A percentile compares a stretch with the other conserved stretches of the same genome.
Evolutionary conservation across 2,888 invertebrate species (phyloP).

Genomic region (Xestia rhomboidea): DNA sequence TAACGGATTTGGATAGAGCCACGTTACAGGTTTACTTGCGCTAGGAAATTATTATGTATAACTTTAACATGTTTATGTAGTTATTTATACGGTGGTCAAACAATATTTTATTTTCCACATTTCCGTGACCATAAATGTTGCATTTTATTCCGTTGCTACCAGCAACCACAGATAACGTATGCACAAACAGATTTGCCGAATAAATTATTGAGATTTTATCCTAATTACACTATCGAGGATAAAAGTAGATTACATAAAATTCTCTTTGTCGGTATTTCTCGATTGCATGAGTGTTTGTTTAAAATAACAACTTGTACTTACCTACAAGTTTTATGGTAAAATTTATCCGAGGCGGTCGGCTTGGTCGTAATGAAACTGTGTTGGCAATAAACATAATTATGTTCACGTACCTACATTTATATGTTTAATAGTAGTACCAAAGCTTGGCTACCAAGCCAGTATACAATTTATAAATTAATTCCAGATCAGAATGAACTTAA

Average conservation of each 20-base stretch:
- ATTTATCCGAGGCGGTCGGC: background rate
- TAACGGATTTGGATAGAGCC: background rate
- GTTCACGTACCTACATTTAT: background rate
- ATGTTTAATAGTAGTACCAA: no score
- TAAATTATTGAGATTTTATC: conserved; percentile 76
- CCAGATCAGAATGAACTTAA: background rate
- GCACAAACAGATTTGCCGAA: conserved; percentile 71
- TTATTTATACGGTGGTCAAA: background rate
- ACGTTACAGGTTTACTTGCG: background rate
- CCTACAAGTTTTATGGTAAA: conserved; percentile 27
- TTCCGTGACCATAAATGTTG: conserved; percentile 25
- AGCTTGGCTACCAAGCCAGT: background rate
- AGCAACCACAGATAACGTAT: conserved; percentile 64
- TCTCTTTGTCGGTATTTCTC: conserved; percentile 68
- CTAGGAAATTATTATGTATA: conserved; percentile 12
- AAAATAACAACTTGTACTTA: conserved; percentile 31
- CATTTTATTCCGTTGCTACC: conserved; percentile 32
- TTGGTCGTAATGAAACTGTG: background rate
- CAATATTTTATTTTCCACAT: conserved; percentile 14
- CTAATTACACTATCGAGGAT: conserved; percentile 77
- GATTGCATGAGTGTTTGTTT: conserved; percentile 59
- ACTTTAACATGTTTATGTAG: background rate
- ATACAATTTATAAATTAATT: background rate
- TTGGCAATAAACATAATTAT: conserved; percentile 18
- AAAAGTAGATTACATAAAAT: conserved; percentile 69